Evolutionary conservation across 2,113 vertebrate genomes (phyloP), one percentile per base, ranked within the genome.

Genomic region (Triplophysa rosa): DNA sequence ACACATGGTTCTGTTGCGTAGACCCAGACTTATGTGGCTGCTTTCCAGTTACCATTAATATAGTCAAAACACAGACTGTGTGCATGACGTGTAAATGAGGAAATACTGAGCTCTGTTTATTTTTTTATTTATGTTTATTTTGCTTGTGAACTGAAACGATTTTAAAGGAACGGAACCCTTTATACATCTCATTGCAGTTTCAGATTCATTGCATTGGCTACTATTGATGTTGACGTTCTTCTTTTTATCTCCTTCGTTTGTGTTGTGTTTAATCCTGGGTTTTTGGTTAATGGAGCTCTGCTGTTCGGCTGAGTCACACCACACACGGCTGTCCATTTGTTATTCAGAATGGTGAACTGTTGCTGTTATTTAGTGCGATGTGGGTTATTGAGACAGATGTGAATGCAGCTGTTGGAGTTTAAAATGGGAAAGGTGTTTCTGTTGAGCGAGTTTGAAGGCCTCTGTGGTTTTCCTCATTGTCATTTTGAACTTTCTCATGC

Each of bases 1-100:
- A 63, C 65, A 75, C 70, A 37, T 19, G 49, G 56, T 78, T 54
- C 45, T 83, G 29, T 56, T 49, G 49, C 56, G 17, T 62, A 77
- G 77, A 33, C 24, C 49, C 37, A 58, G 16, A 23, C 49, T 71
- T 66, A 49, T 79, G 56, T 70, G 67, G 66, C 64, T 80, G 16
- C 13, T 61, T 82, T 82, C 74, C 80, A 64, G 67, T 67, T 77
- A 54, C 66, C 65, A 69, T 80, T 82, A 58, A 79, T 78, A 49
- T 7, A 69, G 52, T 67, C 65, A 72, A 17, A 19, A 67, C 26
- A 66, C 45, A 66, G 29, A 42, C 47, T 70, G 69, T 78, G 10
- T 61, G 29, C 33, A 3, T 58, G 21, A 19, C 54, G 26, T 71
- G 40, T 58, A 8, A 58, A 47, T 52, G 23, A 71, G 67, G 52